A percentile compares a stretch with the other conserved stretches of the same genome.
These are phyloP conservation scores for Drosophila erecta DNA, from an alignment of 1,140 invertebrate species.

Conservation along the genomic window DNA sequence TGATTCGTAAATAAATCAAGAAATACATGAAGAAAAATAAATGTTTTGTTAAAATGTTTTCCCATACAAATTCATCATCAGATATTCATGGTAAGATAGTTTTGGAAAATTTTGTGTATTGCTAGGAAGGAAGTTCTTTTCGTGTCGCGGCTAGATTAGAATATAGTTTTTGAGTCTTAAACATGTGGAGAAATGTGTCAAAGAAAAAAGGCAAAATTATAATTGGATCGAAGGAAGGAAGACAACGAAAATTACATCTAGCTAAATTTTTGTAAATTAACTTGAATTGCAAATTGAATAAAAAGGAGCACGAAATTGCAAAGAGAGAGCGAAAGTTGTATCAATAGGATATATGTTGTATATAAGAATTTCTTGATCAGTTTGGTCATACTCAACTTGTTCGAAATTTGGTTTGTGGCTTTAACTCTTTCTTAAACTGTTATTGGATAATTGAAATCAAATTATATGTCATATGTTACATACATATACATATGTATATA, in stretches of 20 bases:
- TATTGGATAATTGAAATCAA: constrained; percentile 39
- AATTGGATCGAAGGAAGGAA: constrained; percentile 9
- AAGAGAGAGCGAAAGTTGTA: constrained; percentile 58
- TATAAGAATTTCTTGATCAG: constrained; percentile 55
- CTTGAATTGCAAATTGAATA: constrained; percentile 64
- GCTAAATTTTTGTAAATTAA: constrained; percentile 46
- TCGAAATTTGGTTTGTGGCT: constrained; percentile 71
- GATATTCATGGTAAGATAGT: constrained; percentile 47
- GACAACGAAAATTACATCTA: constrained; percentile 37
- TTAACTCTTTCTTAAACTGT: constrained; percentile 44
- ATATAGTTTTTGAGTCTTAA: constrained; percentile 11
- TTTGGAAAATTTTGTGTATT: constrained; percentile 43
- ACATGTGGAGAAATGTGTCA: constrained; percentile 44
- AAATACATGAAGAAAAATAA: constrained; percentile 82
- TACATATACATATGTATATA: constrained; percentile 34
- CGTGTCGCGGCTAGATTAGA: constrained; percentile 34
- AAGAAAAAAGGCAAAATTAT: constrained; percentile 21
- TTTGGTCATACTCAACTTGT: constrained; percentile 79
- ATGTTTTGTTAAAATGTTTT: constrained; percentile 72
- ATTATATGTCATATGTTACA: constrained; percentile 37
- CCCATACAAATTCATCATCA: constrained; percentile 51
- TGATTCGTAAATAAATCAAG: constrained; percentile 80
- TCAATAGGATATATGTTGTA: constrained; percentile 69
- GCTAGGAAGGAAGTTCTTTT: constrained; percentile 35
- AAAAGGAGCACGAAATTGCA: constrained; percentile 70